phyloP scores from a whole-genome alignment of 2,113 vertebrate genomes.

The Cynopterus brachyotis region DNA sequence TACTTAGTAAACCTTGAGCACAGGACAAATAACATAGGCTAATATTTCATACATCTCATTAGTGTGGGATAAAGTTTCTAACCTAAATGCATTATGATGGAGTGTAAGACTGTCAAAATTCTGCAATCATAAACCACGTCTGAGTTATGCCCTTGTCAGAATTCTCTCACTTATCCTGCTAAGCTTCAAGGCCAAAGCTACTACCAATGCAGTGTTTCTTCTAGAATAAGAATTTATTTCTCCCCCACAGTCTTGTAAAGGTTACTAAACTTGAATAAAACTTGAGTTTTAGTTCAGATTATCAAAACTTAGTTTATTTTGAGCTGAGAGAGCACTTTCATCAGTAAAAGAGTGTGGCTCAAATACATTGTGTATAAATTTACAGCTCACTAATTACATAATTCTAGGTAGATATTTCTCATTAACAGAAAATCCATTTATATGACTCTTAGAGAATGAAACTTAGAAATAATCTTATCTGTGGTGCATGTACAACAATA shows the following conservation, averaged over 20 bases:
- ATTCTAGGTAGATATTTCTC: background rate
- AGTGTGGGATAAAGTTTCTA: background rate
- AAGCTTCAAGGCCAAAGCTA: background rate
- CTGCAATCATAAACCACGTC: background rate
- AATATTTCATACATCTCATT: background rate
- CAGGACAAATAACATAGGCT: background rate
- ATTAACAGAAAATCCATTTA: background rate
- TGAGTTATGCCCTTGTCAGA: background rate
- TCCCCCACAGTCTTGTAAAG: background rate
- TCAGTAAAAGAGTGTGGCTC: background rate
- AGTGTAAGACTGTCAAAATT: background rate
- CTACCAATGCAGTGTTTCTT: background rate
- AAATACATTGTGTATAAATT: background rate
- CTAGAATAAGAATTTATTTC: background rate
- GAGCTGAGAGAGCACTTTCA: background rate
- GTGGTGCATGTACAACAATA: background rate
- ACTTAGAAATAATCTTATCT: background rate
- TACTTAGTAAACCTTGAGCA: background rate
- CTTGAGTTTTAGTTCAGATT: background rate
- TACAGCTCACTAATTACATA: background rate
- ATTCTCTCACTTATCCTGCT: background rate
- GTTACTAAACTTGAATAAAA: background rate
- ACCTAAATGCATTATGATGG: background rate
- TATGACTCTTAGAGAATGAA: background rate
- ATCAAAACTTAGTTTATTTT: background rate